These are phyloP conservation scores for Tychaedon coryphoeus DNA, from an alignment of 2,113 vertebrate genomes.

Conservation along the genomic window DNA sequence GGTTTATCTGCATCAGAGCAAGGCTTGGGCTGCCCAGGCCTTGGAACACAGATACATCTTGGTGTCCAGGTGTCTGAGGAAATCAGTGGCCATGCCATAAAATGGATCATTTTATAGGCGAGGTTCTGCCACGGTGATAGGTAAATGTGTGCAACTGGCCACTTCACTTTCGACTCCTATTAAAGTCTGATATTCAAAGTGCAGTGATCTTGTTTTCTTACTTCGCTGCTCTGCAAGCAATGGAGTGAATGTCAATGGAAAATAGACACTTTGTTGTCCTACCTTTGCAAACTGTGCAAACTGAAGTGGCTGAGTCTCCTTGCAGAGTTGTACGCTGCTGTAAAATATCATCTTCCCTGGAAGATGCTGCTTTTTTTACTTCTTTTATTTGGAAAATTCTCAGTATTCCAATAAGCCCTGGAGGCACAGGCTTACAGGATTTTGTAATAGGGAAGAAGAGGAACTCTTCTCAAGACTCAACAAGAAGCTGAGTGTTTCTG, in stretches of 20 bases:
- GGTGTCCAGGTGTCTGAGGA: neutral
- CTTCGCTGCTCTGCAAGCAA: neutral
- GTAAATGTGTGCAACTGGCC: neutral
- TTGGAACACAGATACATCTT: neutral
- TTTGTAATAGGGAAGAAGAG: neutral
- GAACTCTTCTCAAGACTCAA: neutral
- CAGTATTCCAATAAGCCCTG: neutral
- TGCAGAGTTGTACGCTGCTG: neutral
- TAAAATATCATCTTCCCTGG: neutral
- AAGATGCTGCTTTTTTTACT: neutral
- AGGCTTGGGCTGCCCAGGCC: neutral
- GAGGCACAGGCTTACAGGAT: neutral
- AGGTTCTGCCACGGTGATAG: neutral
- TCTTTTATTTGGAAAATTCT: slow-evolving; percentile 23
- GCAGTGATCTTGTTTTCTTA: neutral
- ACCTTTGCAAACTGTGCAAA: neutral
- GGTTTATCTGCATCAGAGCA: neutral
- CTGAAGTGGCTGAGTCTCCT: neutral
- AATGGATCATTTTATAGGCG: neutral
- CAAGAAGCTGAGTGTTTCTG: neutral
- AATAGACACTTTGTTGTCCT: neutral
- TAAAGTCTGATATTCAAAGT: neutral
- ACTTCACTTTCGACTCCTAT: neutral
- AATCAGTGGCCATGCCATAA: neutral
- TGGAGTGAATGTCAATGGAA: neutral